Base-by-base conservation (phyloP, 1,140 invertebrate species). In the Pemphigus obesinymphae region DNA sequence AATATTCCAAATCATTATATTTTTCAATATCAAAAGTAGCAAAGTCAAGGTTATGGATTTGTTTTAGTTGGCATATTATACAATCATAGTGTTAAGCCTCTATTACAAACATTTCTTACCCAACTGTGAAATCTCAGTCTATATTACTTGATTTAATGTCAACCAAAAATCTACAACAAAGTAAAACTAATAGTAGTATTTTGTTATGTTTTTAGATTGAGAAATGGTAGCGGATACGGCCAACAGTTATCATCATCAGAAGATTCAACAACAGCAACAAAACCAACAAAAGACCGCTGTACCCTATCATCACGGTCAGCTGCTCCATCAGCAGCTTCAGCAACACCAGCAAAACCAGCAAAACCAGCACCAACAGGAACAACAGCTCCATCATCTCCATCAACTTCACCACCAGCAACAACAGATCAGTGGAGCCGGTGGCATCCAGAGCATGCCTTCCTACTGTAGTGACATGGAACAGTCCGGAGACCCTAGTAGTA, bases 371-470 rank as follows among this genome's bases (percentile, higher is more conserved):
- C 70, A 48, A 3, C 43, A 50, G 15, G 43, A 31, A 20, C 43
- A 31, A 2, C 70, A 50, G 4, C 17, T 20, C 8, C 70, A n/a
- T 1, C 20, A 50, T 6, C 70, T 48, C 29, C 85, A 84, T 23
- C 85, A 85, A n/a, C 84, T 83, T 15, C 84, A 85, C 34, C 84
- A 83, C 26, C 85, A 86, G n/a, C 85, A 84, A 13, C 83, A 84
- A 7, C 85, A 85, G 82, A 73, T 50, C 40, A 40, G 68, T 15
- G 70, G 23, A 2, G 43, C 11, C 55, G 26, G 26, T n/a, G 50
- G 50, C 5, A 10, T 3, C 50, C 55, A 61, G 17, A 13, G 4
- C 85, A 85, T 15, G 83, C 83, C 4, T 84, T 84, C 7, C 83
- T 84, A 15, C 84, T 85, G 61, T 84, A 86, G 17, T 85, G 86